Evolutionary conservation across 1,140 invertebrate species (phyloP).

Genomic region (Macrosteles quadrilineatus): DNA sequence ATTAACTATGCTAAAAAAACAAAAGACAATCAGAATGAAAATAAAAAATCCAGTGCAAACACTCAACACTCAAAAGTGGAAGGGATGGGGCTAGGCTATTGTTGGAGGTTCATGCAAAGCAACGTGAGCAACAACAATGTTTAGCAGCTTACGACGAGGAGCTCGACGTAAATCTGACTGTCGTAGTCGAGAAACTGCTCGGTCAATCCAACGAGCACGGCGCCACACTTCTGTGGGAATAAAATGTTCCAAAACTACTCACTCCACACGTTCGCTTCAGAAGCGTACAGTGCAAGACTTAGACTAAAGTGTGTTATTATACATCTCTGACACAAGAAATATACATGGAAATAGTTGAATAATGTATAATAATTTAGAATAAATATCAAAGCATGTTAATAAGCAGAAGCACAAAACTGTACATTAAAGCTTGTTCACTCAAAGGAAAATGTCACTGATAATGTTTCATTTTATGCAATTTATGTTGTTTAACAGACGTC

Average conservation of each 20-base stretch:
- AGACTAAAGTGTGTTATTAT: neutral
- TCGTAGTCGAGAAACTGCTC: slow-evolving; percentile 34
- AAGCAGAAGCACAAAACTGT: too few species aligned
- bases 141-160: slow-evolving; percentile 31
- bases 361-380: too few species aligned
- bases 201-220: slow-evolving; percentile 22
- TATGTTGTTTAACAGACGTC: too few species aligned
- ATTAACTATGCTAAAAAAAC: neutral
- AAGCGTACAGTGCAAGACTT: neutral
- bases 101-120: slow-evolving; percentile 1
- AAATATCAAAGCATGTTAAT: too few species aligned
- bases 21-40: neutral
- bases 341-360: too few species aligned
- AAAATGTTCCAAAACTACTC: neutral
- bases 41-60: slow-evolving; percentile 10
- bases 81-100: neutral
- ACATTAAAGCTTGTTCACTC: too few species aligned
- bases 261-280: neutral
- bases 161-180: slow-evolving; percentile 33
- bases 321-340: too few species aligned
- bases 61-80: neutral
- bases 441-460: too few species aligned
- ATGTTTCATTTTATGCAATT: too few species aligned
- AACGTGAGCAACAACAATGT: neutral
- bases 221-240: slow-evolving; percentile 18